Base-by-base conservation (phyloP, 2,113 vertebrate genomes). In the Sturnus vulgaris region DNA sequence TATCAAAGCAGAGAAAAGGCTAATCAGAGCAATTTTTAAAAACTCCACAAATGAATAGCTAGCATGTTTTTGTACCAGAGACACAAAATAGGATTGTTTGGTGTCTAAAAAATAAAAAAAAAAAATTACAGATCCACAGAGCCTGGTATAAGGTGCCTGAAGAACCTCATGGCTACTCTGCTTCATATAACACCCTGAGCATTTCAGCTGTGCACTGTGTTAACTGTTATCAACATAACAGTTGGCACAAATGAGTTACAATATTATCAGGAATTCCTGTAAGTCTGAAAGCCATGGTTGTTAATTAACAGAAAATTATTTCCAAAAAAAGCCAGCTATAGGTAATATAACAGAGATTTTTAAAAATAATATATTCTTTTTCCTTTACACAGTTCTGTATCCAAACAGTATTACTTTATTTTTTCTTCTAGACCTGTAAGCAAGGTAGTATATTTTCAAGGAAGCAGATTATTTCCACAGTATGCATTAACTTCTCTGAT, bases 281-380 rank as follows among this genome's bases (percentile, higher is more conserved):
- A 85, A 61, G 37, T 85, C 42, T 3, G 2, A 82, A 94, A 31
- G 65, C 47, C 53, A 47, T 31, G 30, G 35, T 23, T 95, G 66
- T 47, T 91, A 90, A 92, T 86, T 96, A 82, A 93, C 30, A 88
- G 60, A 90, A 86, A 75, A 79, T 10, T 31, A 75, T 64, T 73
- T n/a, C 15, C 28, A 80, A 82, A 66, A 13, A n/a, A 33, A 77
- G 35, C 47, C n/a, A 2, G 3, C 31, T 61, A 39, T 28, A 50
- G n/a, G 25, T 31, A 35, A 88, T 11, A 8, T 12, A 85, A 50
- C 9, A 39, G 21, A 17, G 15, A 10, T 23, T 72, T 92, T 50
- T 3, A 0, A 24, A 82, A 76, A 40, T 31, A 3, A 1, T 47
- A 65, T 53, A 76, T 91, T n/a, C 19, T 65, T 90, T 76, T 80